These are phyloP conservation scores for Chionodraco myersi DNA, from an alignment of 2,113 vertebrate species.

Conservation along the genomic window DNA sequence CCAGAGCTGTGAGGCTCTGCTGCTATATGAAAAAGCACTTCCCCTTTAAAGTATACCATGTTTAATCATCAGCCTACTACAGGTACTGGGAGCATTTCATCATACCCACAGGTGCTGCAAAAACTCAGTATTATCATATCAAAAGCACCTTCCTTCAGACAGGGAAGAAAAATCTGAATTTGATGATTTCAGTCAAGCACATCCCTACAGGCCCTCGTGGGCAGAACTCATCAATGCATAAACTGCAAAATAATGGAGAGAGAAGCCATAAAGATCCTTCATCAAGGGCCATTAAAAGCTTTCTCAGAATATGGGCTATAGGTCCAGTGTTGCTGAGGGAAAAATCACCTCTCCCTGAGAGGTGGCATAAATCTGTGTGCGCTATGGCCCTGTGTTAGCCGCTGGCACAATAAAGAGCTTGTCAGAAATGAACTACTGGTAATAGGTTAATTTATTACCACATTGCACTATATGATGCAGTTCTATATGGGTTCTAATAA, in stretches of 20 bases:
- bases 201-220: constrained; percentile 54
- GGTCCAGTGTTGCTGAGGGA: constrained; percentile 61
- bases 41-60: constrained; percentile 24
- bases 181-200: constrained; percentile 68
- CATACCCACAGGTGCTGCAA: constrained; percentile 56
- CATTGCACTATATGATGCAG: constrained; percentile 54
- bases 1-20: background rate
- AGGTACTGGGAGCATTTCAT: constrained; percentile 50
- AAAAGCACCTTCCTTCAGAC: constrained; percentile 62
- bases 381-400: constrained; percentile 42
- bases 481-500: constrained; percentile 69
- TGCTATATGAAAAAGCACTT: constrained; percentile 10
- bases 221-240: constrained; percentile 71
- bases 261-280: constrained; percentile 68
- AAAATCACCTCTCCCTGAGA: constrained; percentile 60
- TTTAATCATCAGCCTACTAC: constrained; percentile 48
- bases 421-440: constrained; percentile 69
- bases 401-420: constrained; percentile 68
- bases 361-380: constrained; percentile 67
- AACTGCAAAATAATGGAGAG: constrained; percentile 74
- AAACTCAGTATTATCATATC: constrained; percentile 72
- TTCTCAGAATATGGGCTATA: constrained; percentile 65
- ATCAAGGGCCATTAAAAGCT: constrained; percentile 73
- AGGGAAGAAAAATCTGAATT: constrained; percentile 60
- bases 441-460: constrained; percentile 73